A percentile compares a stretch with the other conserved stretches of the same genome.
Evolutionary conservation across 2,113 vertebrate genomes (phyloP).

Genomic region (Carettochelys insculpta): DNA sequence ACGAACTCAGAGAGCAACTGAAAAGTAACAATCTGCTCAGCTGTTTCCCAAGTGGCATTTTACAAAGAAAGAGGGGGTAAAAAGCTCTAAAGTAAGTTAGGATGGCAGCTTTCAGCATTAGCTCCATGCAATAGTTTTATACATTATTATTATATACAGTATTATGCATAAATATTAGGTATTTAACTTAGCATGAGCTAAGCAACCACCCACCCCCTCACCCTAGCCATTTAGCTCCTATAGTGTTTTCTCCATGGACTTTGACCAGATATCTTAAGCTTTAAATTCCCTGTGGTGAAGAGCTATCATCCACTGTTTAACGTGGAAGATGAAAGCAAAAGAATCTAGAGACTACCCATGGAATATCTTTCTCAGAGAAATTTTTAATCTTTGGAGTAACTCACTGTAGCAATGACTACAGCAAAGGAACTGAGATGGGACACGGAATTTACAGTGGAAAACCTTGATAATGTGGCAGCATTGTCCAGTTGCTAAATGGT

Average conservation of each 20-base stretch:
- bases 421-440: neutral
- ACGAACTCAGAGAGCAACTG: no score
- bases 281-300: neutral
- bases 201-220: neutral
- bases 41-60: fast-evolving
- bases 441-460: neutral
- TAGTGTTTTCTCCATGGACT: neutral
- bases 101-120: neutral
- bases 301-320: neutral
- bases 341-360: neutral
- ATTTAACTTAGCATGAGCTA: neutral
- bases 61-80: neutral
- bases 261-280: neutral
- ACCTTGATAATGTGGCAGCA: neutral
- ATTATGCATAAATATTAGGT: no score
- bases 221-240: neutral
- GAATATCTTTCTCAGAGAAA: neutral
- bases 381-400: fast-evolving
- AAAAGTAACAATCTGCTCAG: neutral
- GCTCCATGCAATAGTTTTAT: neutral
- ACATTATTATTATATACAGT: no score
- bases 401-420: neutral
- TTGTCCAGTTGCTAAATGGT: neutral
- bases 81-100: neutral
- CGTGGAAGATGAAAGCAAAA: neutral